phyloP scores from a whole-genome alignment of 2,797 vertebrate species.

The Falco columbarius region DNA sequence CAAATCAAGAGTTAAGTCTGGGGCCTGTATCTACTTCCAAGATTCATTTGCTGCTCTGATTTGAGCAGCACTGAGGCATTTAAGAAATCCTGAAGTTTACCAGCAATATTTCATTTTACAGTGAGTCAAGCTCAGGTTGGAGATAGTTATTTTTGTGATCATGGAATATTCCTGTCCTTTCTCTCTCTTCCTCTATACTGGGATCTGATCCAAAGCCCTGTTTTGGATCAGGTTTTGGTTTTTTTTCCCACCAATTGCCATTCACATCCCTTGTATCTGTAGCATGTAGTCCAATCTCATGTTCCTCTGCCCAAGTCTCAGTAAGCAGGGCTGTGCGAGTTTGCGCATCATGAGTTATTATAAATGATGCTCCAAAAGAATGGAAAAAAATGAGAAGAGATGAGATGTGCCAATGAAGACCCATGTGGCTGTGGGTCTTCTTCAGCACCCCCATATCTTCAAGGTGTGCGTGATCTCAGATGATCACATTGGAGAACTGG shows the following conservation, averaged over 20 bases:
- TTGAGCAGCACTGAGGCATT: not conserved
- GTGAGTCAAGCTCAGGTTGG: not conserved
- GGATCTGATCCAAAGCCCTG: not conserved
- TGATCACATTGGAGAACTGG: not conserved
- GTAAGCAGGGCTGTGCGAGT: not conserved
- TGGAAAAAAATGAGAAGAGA: not conserved
- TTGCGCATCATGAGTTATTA: not conserved
- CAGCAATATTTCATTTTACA: not conserved
- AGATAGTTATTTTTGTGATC: not conserved
- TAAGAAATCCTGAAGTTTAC: not conserved
- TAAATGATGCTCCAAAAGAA: not conserved
- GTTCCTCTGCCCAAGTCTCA: not conserved
- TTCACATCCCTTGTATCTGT: not conserved
- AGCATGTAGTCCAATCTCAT: not conserved
- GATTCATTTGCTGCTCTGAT: not conserved
- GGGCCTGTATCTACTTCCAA: not conserved
- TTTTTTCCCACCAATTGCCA: not conserved
- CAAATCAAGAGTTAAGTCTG: not conserved
- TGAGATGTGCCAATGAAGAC: not conserved
- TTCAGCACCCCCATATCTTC: not conserved
- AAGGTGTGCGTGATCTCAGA: not conserved
- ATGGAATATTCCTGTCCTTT: not conserved
- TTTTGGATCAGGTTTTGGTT: too few species aligned
- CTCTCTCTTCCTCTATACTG: not conserved
- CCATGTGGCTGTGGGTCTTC: not conserved